Percentiles rank a stretch among this genome's conserved stretches.
These are phyloP conservation scores for Saiga tatarica DNA, from an alignment of 2,113 vertebrate genomes.

Conservation along the genomic window DNA sequence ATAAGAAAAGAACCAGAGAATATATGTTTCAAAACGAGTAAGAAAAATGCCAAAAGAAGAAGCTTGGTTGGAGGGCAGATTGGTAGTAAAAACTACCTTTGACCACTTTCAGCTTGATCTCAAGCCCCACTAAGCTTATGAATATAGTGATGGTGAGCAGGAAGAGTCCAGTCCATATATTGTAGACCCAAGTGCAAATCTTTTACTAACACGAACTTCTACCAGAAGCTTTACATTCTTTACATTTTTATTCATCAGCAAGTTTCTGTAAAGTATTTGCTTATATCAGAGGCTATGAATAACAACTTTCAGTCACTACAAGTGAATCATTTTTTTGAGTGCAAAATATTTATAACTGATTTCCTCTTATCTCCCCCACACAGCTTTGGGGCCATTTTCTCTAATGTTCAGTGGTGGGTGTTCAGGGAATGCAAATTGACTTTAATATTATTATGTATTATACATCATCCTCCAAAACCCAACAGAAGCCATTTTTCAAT, in stretches of 20 bases:
- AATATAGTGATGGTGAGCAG: not conserved
- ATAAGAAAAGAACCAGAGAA: not conserved
- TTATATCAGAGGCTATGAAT: not conserved
- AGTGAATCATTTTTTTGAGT: not conserved
- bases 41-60: not conserved
- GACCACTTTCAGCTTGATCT: not conserved
- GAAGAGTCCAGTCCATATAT: not conserved
- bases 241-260: not conserved
- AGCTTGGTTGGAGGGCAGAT: not conserved
- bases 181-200: not conserved
- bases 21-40: not conserved
- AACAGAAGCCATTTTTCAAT: not conserved
- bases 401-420: not conserved
- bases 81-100: not conserved
- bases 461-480: not conserved
- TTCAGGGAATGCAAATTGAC: not conserved
- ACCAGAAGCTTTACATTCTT: not conserved
- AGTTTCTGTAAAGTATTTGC: not conserved
- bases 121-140: not conserved
- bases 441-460: slow-evolving; percentile 1
- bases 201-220: slow-evolving; percentile 11
- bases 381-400: not conserved
- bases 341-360: slow-evolving; percentile 33
- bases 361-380: not conserved
- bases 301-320: not conserved